phyloP scores from a whole-genome alignment of 2,113 vertebrate genomes.

The Psophia crepitans region DNA sequence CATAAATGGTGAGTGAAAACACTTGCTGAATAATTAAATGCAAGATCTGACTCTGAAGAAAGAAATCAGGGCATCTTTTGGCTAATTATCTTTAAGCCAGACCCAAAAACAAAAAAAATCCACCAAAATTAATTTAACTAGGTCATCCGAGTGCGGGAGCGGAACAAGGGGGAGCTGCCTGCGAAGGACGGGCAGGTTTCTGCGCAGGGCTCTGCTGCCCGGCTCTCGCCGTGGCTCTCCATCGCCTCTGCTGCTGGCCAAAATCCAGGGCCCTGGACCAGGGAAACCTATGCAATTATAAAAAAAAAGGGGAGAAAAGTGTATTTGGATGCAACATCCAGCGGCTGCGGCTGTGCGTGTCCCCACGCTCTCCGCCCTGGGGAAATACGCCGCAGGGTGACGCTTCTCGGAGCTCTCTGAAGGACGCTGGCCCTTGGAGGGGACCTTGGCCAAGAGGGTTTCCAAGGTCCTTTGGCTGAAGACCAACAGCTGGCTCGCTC shows the following conservation, averaged over 20 bases:
- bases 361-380: neutral
- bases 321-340: neutral
- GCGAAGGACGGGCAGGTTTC: neutral
- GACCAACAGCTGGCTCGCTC: neutral
- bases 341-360: accelerated
- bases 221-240: neutral
- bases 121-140: constrained; percentile 15
- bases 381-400: neutral
- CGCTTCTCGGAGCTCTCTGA: neutral
- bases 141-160: neutral
- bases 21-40: neutral
- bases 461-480: neutral
- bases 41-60: neutral
- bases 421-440: neutral
- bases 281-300: neutral
- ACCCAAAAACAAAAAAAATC: neutral
- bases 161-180: neutral
- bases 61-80: constrained; percentile 35
- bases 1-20: neutral
- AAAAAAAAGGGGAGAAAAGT: neutral
- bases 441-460: neutral
- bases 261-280: accelerated
- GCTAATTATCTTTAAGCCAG: constrained; percentile 22
- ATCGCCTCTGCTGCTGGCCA: accelerated
- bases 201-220: neutral